Evolutionary conservation across 2,113 vertebrate genomes (phyloP).

Genomic region (Ahaetulla prasina): DNA sequence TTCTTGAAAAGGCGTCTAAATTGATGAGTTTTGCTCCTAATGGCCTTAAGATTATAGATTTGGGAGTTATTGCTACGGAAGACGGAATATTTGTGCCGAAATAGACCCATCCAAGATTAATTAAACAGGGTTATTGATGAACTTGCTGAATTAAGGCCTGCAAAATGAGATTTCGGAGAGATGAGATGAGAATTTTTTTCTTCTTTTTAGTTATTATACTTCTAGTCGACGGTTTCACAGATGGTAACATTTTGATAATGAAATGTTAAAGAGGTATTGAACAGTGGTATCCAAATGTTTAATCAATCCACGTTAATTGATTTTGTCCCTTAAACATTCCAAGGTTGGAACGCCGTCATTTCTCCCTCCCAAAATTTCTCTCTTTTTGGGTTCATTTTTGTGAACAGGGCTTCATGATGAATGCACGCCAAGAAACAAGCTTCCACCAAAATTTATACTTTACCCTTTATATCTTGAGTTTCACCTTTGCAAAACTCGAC

Average conservation of each 20-base stretch:
- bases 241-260: constrained; percentile 26
- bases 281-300: not conserved
- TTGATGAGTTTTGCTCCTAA: not conserved
- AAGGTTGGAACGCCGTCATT: not conserved
- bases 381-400: not conserved
- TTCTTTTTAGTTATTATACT: not conserved
- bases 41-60: too few species aligned
- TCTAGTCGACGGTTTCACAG: constrained; percentile 10
- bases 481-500: not conserved
- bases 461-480: not conserved
- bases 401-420: not conserved
- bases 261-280: constrained; percentile 18
- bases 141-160: constrained; percentile 5
- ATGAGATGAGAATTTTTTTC: constrained; percentile 3
- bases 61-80: not conserved
- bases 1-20: not conserved
- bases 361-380: not conserved
- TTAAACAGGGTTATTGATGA: constrained; percentile 22
- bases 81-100: not conserved
- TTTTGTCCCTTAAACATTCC: constrained; percentile 14
- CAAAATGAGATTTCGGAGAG: constrained; percentile 6
- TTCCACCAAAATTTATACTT: not conserved
- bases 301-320: constrained; percentile 9
- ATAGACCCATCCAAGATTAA: not conserved
- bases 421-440: not conserved